phyloP scores from a whole-genome alignment of 1,140 invertebrate species.

The Drosophila azteca region DNA sequence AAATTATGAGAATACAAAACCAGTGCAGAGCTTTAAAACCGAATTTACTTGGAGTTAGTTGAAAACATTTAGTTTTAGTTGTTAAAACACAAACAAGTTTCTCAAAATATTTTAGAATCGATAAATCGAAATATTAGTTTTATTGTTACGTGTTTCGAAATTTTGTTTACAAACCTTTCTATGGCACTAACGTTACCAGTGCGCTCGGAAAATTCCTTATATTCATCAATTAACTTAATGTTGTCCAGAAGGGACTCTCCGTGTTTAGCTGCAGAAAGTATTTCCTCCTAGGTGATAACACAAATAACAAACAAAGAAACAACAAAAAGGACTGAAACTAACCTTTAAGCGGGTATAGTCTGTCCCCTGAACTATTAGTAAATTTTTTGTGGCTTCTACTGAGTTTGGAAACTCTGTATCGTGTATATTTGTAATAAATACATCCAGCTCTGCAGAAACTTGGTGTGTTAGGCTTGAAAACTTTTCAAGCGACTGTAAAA shows the following conservation, averaged over 20 bases:
- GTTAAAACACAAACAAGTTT: conserved; percentile 35
- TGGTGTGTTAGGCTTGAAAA: conserved; percentile 95
- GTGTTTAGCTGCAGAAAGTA: conserved; percentile 91
- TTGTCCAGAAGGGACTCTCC: conserved; percentile 92
- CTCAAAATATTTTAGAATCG: conserved; percentile 19
- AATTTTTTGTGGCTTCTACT: conserved; percentile 88
- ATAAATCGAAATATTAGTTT: neutral
- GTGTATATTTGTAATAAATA: conserved; percentile 93
- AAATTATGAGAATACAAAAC: conserved; percentile 65
- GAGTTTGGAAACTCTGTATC: conserved; percentile 94
- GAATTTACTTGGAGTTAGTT: conserved; percentile 44
- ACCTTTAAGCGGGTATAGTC: conserved; percentile 88
- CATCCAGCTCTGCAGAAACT: conserved; percentile 92
- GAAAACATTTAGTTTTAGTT: conserved; percentile 13
- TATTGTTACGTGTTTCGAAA: neutral
- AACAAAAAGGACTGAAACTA: neutral
- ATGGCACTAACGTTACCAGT: conserved; percentile 96
- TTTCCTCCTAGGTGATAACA: conserved; percentile 87
- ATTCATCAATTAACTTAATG: conserved; percentile 86
- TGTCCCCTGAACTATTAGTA: conserved; percentile 87
- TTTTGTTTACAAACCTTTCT: conserved; percentile 88
- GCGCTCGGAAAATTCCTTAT: conserved; percentile 86
- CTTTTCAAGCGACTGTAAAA: conserved; percentile 93
- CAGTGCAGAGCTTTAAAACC: conserved; percentile 78
- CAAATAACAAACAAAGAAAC: neutral